A percentile compares a stretch with the other conserved stretches of the same genome.
Evolutionary conservation across 2,888 invertebrate species (phyloP).

Genomic region (Gari tellinella): DNA sequence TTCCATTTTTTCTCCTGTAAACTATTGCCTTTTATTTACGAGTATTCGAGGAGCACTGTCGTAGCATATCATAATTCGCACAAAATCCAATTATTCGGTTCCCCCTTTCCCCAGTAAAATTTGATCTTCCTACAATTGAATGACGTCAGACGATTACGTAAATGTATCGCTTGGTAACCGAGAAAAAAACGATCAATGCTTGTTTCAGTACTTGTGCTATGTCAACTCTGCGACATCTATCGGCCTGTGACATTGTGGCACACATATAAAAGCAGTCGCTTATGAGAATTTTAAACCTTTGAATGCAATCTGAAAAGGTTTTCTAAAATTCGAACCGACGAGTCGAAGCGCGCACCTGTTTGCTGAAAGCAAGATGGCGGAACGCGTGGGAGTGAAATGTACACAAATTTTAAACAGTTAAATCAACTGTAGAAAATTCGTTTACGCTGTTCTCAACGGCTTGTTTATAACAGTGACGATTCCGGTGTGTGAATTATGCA

Average conservation of each 20-base stretch:
- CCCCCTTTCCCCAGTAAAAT: too few species aligned
- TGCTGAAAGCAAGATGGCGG: slow-evolving; percentile 47
- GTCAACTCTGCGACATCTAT: slow-evolving; percentile 4
- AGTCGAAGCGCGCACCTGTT: slow-evolving; percentile 39
- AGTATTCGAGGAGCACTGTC: too few species aligned
- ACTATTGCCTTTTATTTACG: too few species aligned
- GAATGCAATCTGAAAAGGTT: not conserved
- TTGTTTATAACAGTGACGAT: not conserved
- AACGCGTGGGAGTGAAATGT: slow-evolving; percentile 40
- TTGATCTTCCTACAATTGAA: slow-evolving; percentile 8
- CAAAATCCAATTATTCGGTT: too few species aligned
- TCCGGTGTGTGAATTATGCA: too few species aligned
- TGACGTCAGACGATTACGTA: slow-evolving; percentile 49
- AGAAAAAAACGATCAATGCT: slow-evolving; percentile 40
- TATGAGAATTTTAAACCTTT: not conserved
- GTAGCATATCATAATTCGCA: too few species aligned
- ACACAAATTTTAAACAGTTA: slow-evolving; percentile 35
- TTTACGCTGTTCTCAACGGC: slow-evolving; percentile 14
- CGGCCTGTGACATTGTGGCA: not conserved
- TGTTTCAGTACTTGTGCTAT: not conserved
- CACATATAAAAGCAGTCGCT: not conserved
- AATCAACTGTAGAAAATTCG: slow-evolving; percentile 16
- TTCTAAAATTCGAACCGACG: slow-evolving; percentile 10
- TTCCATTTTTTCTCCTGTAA: too few species aligned
- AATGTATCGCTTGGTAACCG: slow-evolving; percentile 45